Base-by-base conservation (phyloP, 2,888 invertebrate species). In the Sepiola atlantica region DNA sequence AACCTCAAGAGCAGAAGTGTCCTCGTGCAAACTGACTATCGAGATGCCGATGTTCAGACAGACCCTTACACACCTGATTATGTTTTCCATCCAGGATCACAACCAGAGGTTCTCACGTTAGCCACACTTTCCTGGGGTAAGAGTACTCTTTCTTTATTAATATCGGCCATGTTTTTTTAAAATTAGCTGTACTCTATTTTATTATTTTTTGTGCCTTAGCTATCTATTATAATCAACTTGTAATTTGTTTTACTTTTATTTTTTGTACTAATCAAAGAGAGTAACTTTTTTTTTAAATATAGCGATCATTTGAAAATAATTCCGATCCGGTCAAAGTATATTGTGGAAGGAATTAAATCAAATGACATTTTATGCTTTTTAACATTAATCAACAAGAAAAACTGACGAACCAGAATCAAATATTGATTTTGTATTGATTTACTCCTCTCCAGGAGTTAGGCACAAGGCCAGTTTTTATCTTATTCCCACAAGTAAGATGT, bases 1-100 rank as follows among this genome's bases (percentile, higher is more conserved):
- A 54, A 24, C 92, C 16, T 54, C 8, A 20, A 21, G n/a, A 45
- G 54, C 45, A 97, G 96, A 95, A 98, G 97, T 94, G 97, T 97
- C 93, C 98, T 97, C 91, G 98, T 98, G 0, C 98, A 98, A 97
- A 98, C 98, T 0, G 97, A 98, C 94, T 98, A 98, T 96, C 98
- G 98, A 94, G 98, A 98, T 96, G 98, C 98, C 0, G 98, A 98
- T 95, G 98, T 98, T 0, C 98, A 98, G 97, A 98, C 98, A 0
- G 97, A 97, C 28, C 98, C 98, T 0, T 98, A 98, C 98, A 98
- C 98, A 95, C 98, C 98, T 0, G 98, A 98, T 1, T 98, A 98
- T 96, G 97, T 97, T 94, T 97, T 98, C 95, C 96, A 97, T 90
- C 97, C 97, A 95, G 94, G 97, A 77, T 90, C 98, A 97, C 97